Evolutionary conservation across 2,888 invertebrate species (phyloP), one percentile per base, ranked within the genome.

Genomic region (Mimas tiliae): DNA sequence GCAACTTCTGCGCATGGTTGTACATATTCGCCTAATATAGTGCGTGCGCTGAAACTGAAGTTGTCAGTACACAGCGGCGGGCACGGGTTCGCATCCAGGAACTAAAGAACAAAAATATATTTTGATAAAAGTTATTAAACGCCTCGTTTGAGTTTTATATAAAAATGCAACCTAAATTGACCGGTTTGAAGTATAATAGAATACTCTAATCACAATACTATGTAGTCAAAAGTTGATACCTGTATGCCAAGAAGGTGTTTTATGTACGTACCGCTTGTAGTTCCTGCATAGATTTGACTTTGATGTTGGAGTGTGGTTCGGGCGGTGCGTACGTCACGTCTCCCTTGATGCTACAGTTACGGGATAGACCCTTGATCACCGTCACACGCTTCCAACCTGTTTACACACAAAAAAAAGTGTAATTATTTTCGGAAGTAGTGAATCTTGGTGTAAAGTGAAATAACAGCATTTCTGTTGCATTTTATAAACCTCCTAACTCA

Each of bases 381-480:
- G 98, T 98, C 85, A 98, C 97, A n/a, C 99, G 94, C 78, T 97
- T 97, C 99, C 99, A 99, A 68, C 98, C 98, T 90, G 87, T 0
- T 27, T 3, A 47, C 65, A 42, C 8, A 38, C 4, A 27, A 9
- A 50, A 27, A 12, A 42, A 6, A 11, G 2, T 6, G 1, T 11
- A 11, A 50, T 11, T 50, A 16, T 16, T 16, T 50, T 11, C 19
- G 2, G n/a, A n/a, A n/a, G n/a, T n/a, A n/a, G n/a, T n/a, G n/a
- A n/a, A n/a, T n/a, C n/a, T n/a, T n/a, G n/a, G n/a, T n/a, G n/a
- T n/a, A n/a, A n/a, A n/a, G n/a, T n/a, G n/a, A 50, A 50, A 50
- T 27, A 27, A 27, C 27, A 50, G 12, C 50, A 50, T 50, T 27
- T 1, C 27, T 27, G 27, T 27, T 27, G 27, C 27, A 27, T 27